phyloP scores from a whole-genome alignment of 37 sponge, comb jelly and placozoan species.

The Theonella swinhoei region DNA sequence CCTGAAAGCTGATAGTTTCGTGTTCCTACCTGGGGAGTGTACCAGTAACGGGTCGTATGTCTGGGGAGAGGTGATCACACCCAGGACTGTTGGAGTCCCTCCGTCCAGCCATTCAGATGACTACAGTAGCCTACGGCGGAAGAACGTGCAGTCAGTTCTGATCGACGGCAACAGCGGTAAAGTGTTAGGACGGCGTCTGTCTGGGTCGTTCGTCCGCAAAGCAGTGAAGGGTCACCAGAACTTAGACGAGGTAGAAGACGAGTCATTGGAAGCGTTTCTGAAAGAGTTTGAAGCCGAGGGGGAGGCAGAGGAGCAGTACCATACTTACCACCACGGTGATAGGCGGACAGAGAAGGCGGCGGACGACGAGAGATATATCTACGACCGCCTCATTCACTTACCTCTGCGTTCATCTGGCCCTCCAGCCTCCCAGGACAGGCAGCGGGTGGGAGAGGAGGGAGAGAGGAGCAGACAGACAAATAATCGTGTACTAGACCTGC shows the following conservation, averaged over 20 bases:
- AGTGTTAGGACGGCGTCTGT: constrained; percentile 18
- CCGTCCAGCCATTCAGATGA: background rate
- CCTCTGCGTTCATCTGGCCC: background rate
- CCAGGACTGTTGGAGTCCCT: constrained; percentile 4
- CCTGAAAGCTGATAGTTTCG: constrained; percentile 55
- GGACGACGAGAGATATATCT: constrained; percentile 2
- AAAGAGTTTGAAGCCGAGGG: background rate
- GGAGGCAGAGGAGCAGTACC: background rate
- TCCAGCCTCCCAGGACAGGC: background rate
- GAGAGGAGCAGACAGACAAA: background rate
- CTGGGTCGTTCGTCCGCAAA: constrained; percentile 39
- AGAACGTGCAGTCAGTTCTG: background rate
- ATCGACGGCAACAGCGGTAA: background rate
- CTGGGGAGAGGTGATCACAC: constrained; percentile 37
- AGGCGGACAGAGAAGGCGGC: background rate
- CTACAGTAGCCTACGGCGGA: background rate
- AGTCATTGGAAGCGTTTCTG: background rate
- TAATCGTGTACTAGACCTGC: background rate
- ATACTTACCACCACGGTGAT: background rate
- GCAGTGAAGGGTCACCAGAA: background rate
- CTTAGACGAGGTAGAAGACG: constrained; percentile 42
- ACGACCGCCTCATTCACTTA: constrained; percentile 21
- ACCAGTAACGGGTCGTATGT: background rate
- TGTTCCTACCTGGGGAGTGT: constrained; percentile 51
- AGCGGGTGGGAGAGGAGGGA: background rate